A percentile compares a stretch with the other conserved stretches of the same genome.
Evolutionary conservation across 2,797 vertebrate species (phyloP).

Genomic region (Myotis planiceps): DNA sequence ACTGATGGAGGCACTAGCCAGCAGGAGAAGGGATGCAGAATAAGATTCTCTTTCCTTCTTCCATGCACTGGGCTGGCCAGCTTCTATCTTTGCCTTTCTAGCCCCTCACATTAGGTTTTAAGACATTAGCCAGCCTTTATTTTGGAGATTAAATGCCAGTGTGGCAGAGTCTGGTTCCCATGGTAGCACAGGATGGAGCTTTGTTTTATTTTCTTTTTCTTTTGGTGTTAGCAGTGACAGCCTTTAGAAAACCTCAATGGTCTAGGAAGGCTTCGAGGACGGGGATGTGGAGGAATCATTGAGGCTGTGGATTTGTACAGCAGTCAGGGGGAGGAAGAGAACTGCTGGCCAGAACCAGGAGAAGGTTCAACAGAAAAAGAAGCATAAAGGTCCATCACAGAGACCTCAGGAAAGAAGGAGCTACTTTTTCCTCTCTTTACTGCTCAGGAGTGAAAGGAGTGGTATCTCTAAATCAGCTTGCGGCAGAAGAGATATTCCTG

Average conservation of each 20-base stretch:
- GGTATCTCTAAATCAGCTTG: neutral
- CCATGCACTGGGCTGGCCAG: neutral
- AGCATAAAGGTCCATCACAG: neutral
- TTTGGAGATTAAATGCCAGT: neutral
- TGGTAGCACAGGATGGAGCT: neutral
- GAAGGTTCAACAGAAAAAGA: neutral
- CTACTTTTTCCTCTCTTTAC: neutral
- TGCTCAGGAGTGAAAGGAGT: neutral
- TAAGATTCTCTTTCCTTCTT: neutral
- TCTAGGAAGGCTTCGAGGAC: neutral
- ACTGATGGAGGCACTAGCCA: fast-evolving
- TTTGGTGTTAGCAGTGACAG: conserved; percentile 47
- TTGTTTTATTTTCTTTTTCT: neutral
- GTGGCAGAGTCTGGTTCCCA: neutral
- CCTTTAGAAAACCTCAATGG: conserved; percentile 29
- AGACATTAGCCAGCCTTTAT: neutral
- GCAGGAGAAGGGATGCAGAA: neutral
- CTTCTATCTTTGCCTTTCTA: neutral
- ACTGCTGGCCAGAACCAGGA: neutral
- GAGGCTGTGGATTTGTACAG: neutral
- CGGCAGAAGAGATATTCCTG: neutral
- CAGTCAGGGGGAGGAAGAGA: neutral
- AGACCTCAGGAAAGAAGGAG: neutral
- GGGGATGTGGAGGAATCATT: neutral
- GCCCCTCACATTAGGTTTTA: neutral